Conservation (phyloP, 2,888 invertebrate species). For the Thyatira batis region DNA sequence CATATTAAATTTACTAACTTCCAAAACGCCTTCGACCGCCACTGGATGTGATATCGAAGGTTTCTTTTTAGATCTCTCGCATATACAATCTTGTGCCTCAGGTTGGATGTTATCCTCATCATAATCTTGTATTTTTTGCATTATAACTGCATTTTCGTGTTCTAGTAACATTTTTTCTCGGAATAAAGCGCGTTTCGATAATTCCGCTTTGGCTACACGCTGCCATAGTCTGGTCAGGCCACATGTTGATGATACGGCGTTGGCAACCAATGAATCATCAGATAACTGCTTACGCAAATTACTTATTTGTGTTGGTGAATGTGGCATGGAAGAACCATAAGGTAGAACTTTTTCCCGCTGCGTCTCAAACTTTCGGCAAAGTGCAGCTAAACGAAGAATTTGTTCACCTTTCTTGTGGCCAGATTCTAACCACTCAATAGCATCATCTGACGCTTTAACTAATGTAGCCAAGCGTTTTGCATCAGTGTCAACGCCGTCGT, state of each 20-base stretch:
- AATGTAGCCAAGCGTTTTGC: conserved; percentile 49
- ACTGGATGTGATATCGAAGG: conserved; percentile 34
- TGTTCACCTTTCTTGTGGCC: conserved; percentile 74
- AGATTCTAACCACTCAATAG: conserved; percentile 63
- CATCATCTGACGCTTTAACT: conserved; percentile 63
- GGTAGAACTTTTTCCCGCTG: conserved; percentile 76
- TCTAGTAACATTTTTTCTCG: conserved; percentile 64
- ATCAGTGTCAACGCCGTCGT: conserved; percentile 54
- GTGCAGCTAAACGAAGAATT: conserved; percentile 72
- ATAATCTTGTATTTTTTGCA: conserved; percentile 39
- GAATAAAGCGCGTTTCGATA: conserved; percentile 60
- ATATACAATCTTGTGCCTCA: conserved; percentile 46
- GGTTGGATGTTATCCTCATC: conserved; percentile 40
- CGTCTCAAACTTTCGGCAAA: conserved; percentile 83
- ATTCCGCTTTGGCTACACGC: conserved; percentile 65
- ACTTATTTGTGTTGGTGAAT: conserved; percentile 48
- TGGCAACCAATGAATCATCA: conserved; percentile 58
- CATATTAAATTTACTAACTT: conserved; percentile 46
- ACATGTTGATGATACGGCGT: conserved; percentile 56
- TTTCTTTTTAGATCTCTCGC: conserved; percentile 29
- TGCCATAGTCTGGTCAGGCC: conserved; percentile 71
- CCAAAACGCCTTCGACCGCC: conserved; percentile 55
- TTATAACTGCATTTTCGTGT: conserved; percentile 57
- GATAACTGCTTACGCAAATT: conserved; percentile 45
- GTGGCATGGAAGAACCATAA: conserved; percentile 51